These are phyloP conservation scores for Dinomys branickii DNA, from an alignment of 2,113 vertebrate genomes.

Conservation along the genomic window DNA sequence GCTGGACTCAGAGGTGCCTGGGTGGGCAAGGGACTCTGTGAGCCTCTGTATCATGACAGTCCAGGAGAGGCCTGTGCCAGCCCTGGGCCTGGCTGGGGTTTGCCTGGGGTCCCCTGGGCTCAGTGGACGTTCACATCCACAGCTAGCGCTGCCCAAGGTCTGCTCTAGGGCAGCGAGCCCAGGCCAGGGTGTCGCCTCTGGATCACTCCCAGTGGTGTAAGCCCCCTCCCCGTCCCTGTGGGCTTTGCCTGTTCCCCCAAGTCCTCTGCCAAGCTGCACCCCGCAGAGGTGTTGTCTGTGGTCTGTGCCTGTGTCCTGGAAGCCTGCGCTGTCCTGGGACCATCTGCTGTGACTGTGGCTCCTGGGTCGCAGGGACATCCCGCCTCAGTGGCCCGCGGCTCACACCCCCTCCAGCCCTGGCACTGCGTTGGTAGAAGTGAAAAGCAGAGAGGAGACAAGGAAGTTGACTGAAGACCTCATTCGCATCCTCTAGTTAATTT, in stretches of 20 bases:
- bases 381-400: background rate
- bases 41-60: background rate
- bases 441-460: background rate
- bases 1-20: background rate
- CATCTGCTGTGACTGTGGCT: background rate
- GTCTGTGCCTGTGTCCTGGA: background rate
- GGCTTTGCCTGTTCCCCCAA: too few species aligned
- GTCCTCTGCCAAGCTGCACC: background rate
- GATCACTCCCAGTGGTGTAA: too few species aligned
- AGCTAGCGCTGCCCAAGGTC: background rate
- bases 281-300: too few species aligned
- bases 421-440: background rate
- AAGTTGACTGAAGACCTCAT: background rate
- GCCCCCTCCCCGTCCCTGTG: background rate
- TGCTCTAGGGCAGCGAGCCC: background rate
- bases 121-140: background rate
- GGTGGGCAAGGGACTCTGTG: background rate
- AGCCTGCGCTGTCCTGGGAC: background rate
- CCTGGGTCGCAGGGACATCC: background rate
- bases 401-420: background rate
- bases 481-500: background rate
- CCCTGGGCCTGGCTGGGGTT: background rate
- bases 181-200: too few species aligned
- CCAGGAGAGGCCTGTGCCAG: background rate
- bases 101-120: background rate